Base-by-base conservation (phyloP, 2,113 vertebrate species). In the Chaetura pelagica region DNA sequence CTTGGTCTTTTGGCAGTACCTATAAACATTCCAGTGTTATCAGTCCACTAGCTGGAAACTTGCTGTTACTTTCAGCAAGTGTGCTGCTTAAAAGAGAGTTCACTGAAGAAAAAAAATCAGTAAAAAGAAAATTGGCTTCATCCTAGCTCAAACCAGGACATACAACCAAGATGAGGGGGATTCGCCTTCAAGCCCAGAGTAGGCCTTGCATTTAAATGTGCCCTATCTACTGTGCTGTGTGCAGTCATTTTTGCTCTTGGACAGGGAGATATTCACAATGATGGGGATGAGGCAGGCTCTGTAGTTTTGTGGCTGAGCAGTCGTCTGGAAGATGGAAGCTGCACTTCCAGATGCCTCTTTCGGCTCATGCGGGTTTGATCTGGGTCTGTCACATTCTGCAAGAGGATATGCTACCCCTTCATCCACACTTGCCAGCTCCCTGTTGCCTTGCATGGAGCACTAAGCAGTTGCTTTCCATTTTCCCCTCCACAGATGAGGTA, bases 281-380 rank as follows among this genome's bases (percentile, higher is more conserved):
- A 58, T 1, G 3, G 18, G 35, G 34, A 68, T 0, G 0, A 57
- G 38, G 55, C 1, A 3, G 20, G 13, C 19, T 74, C 27, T 15
- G 3, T 30, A 42, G 4, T 4, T 67, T 74, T 94, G 34, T 42
- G 51, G 38, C 22, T 6, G 1, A 82, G 15, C 17, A 29, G 38
- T 9, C 67, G 29, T 19, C 27, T 87, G 38, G 18, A 81, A 71
- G 51, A 34, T 12, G 40, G 74, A 74, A 91, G 59, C 2, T 59
- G 14, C 32, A 21, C 9, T 84, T 68, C 69, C 0, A 0, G 44
- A 72, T 21, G 4, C 10, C 14, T 9, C 23, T 57, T 76, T 27
- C 52, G 54, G 38, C 26, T 79, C 9, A 1, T 27, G 26, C 21
- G 44, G 26, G 38, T 48, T 82, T 94, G 49, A 14, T 26, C 49